Conservation (phyloP, 35 echinoderm and acorn worm species). For the Anneissia japonica region DNA sequence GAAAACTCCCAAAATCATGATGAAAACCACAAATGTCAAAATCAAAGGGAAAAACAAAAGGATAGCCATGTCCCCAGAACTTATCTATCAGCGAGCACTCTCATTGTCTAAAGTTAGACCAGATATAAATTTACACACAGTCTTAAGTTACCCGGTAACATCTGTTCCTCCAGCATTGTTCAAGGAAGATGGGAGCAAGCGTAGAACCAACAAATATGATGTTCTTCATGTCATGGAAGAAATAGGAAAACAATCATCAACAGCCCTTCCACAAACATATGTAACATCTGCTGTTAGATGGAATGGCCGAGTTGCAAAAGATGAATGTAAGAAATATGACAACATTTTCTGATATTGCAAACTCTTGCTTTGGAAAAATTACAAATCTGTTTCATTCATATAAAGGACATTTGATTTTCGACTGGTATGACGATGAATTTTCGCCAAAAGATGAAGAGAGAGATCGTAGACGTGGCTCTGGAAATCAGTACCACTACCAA, state of each 20-base stretch:
- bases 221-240: constrained; percentile 22
- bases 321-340: not conserved
- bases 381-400: not conserved
- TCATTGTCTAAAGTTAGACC: not conserved
- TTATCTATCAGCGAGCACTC: constrained; percentile 1
- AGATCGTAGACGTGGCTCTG: not conserved
- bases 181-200: constrained; percentile 27
- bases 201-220: constrained; percentile 10
- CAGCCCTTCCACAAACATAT: not conserved
- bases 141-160: constrained; percentile 21
- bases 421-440: not conserved
- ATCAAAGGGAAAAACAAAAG: not conserved
- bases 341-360: not conserved
- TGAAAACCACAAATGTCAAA: constrained; percentile 1
- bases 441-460: not conserved
- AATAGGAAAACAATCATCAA: not conserved
- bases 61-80: not conserved
- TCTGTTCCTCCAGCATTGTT: constrained; percentile 11
- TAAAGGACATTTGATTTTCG: not conserved
- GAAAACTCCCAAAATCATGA: constrained; percentile 6
- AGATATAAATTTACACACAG: constrained; percentile 5
- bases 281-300: constrained; percentile 1
- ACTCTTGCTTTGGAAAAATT: not conserved
- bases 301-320: not conserved
- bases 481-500: not conserved